Conservation (phyloP, 2,113 vertebrate species). For the Plectropomus leopardus region DNA sequence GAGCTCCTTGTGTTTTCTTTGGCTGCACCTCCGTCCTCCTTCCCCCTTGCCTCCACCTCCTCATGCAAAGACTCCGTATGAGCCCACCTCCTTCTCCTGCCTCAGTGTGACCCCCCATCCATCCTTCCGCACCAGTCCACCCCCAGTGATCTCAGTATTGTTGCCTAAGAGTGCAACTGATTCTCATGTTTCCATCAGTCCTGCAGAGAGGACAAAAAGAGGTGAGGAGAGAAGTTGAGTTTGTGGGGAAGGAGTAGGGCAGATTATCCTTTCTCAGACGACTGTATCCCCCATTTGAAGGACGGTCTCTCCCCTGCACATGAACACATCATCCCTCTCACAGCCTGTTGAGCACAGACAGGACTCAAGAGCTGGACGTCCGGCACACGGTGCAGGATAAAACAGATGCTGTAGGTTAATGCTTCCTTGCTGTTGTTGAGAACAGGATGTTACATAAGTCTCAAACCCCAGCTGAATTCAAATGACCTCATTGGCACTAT, state of each 20-base stretch:
- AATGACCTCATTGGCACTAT: constrained; percentile 52
- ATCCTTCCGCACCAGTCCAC: constrained; percentile 12
- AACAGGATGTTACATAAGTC: constrained; percentile 65
- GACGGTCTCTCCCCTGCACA: not conserved
- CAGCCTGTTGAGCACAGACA: no score
- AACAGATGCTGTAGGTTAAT: constrained; percentile 53
- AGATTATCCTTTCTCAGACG: not conserved
- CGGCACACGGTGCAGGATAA: constrained; percentile 7
- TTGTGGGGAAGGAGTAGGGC: not conserved
- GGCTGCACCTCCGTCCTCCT: constrained; percentile 28
- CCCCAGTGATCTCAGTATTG: constrained; percentile 45
- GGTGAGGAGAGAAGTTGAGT: not conserved
- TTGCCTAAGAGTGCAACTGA: constrained; percentile 41
- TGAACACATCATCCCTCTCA: constrained; percentile 6
- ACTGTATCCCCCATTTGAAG: not conserved
- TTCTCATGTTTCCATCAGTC: constrained; percentile 25
- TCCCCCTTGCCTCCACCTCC: constrained; percentile 21
- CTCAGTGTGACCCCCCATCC: not conserved
- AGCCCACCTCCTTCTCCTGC: constrained; percentile 15
- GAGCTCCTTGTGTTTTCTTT: constrained; percentile 67
- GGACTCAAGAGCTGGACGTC: not conserved
- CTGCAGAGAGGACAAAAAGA: constrained; percentile 12
- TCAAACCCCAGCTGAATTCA: constrained; percentile 43
- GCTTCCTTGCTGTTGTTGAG: constrained; percentile 44
- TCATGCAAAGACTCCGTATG: not conserved